Evolutionary conservation across 2,888 invertebrate genomes (phyloP), one percentile per base, ranked within the genome.

Genomic region (Dolichomitus sp.): DNA sequence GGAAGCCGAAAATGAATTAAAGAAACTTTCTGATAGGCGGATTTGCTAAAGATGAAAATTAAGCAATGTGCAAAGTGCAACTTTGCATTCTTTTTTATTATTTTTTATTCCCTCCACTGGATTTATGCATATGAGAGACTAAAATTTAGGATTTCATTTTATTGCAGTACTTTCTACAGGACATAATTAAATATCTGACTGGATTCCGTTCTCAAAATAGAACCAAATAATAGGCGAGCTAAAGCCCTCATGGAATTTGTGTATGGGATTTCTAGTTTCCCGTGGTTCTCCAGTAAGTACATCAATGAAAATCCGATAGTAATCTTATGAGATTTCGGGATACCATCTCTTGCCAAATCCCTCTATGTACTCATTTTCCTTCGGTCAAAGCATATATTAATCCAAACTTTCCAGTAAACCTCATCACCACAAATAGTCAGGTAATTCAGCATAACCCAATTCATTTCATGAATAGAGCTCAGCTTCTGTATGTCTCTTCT

Each of bases 301-400:
- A 52, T 50, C 52, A 68, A 69, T 54, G 69, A 69, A 69, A 69
- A 54, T 54, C 69, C 54, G 69, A 54, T 68, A 11, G 50, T 54
- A 52, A 69, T 54, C 40, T 54, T 19, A 69, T 37, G 40, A 23
- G 40, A 54, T 40, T 69, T 40, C 19, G n/a, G 40, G 33, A 19
- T 9, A 48, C 5, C 27, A 48, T 17, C 33, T 11, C 19, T 19
- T 40, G 0, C 52, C 7, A 3, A 40, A 37, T 40, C 23, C 54
- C 45, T 52, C 23, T 19, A 54, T 52, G 14, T n/a, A 50, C 11
- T 17, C 68, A n/a, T n/a, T 69, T 23, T 11, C 23, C 19, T n/a
- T 11, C 14, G 3, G 12, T 6, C 40, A 11, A 40, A 19, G 37
- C 17, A 19, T 23, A 23, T 12, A 54, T 54, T 40, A 37, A 69